Evolutionary conservation across 35 echinoderm and acorn worm species (phyloP), one percentile per base, ranked within the genome.

Genomic region (Nesometra sesokonis): DNA sequence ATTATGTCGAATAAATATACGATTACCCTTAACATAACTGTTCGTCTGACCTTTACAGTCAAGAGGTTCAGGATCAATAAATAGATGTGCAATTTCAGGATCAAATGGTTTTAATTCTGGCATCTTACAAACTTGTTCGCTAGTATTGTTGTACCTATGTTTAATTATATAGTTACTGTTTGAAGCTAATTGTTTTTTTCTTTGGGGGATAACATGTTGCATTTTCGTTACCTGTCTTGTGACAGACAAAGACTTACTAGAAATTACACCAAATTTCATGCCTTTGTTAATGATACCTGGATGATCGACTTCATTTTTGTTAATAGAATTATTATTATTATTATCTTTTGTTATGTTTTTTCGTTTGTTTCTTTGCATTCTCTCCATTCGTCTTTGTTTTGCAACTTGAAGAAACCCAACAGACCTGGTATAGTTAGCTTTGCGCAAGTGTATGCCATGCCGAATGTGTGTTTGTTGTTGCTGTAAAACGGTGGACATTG

Each of bases 61-160:
- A 9, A 89, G 80, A n/a, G 79, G 79, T 29, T 57, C 17, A 36
- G 87, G 87, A 11, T 81, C 81, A 34, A 34, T 8, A 35, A 89
- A 40, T 27, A 76, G 47, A 29, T 82, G 79, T 37, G 31, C 19
- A 35, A 89, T 89, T 29, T 32, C 34, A 46, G 52, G 80, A 77
- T 89, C 80, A 77, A 89, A 89, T 0, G 87, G 87, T 23, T 89
- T 82, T n/a, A 89, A 35, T 35, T 89, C 87, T 27, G 87, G 87
- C 31, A 83, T 67, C 46, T 21, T 40, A 34, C 87, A 89, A 17
- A 52, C 31, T 30, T 76, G 47, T 9, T 84, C 47, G 30, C 0
- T 23, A 77, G 34, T 47, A 29, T 30, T 80, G 27, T 30, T 35
- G 32, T 34, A 32, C 57, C 13, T 32, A 83, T 89, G n/a, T 89